These are phyloP conservation scores for Ophraella communa DNA, from an alignment of 2,888 invertebrate species.

Conservation along the genomic window DNA sequence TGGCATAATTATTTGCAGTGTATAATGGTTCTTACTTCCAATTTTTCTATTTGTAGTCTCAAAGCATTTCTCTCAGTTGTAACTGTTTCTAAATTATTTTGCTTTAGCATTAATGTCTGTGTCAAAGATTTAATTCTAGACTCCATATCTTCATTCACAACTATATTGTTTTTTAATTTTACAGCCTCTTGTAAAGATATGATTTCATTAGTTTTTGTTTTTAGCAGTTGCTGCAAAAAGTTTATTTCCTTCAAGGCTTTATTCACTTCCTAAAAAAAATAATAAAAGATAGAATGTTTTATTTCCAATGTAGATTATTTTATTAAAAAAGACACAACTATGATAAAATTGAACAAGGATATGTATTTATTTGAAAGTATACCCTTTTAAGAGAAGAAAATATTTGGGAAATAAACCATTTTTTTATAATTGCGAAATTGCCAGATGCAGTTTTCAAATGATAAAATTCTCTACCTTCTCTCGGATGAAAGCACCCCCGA, in stretches of 20 bases:
- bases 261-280: slow-evolving; percentile 53
- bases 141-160: slow-evolving; percentile 64
- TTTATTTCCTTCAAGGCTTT: slow-evolving; percentile 61
- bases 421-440: background rate
- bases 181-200: slow-evolving; percentile 56
- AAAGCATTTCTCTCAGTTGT: slow-evolving; percentile 87
- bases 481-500: no score
- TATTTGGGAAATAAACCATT: background rate
- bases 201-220: slow-evolving; percentile 57
- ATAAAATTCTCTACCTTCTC: no score
- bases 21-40: slow-evolving; percentile 75
- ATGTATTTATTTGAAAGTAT: no score
- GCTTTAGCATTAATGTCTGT: slow-evolving; percentile 84
- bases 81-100: slow-evolving; percentile 81
- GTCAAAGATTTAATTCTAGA: slow-evolving; percentile 70
- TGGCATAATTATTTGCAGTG: no score
- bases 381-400: no score
- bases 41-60: slow-evolving; percentile 80
- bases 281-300: background rate
- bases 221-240: slow-evolving; percentile 56
- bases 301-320: no score
- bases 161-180: slow-evolving; percentile 51
- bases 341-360: no score
- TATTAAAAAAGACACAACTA: no score
- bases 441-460: no score